Evolutionary conservation across 2,888 invertebrate species (phyloP).

Genomic region (Hetaerina titia): DNA sequence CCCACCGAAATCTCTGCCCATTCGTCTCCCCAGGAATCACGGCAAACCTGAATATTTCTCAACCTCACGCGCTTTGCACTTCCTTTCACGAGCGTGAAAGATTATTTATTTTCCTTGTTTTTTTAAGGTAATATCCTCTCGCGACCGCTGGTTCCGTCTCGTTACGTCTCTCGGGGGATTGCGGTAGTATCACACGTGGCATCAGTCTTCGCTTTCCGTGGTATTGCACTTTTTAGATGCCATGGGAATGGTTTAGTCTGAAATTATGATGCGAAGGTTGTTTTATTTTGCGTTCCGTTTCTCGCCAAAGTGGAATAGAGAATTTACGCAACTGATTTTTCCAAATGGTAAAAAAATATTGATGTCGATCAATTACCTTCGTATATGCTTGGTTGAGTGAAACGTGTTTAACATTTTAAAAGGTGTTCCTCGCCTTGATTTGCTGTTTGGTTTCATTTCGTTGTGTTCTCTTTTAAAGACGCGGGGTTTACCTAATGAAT

Average conservation of each 20-base stretch:
- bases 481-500: too few species aligned
- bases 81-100: background rate
- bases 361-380: background rate
- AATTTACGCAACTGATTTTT: background rate
- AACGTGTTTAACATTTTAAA: background rate
- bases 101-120: background rate
- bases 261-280: too few species aligned
- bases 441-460: background rate
- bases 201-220: background rate
- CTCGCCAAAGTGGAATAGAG: too few species aligned
- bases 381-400: background rate
- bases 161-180: background rate
- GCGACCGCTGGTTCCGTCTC: background rate
- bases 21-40: constrained; percentile 47
- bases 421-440: background rate
- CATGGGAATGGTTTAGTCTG: too few species aligned
- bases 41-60: background rate
- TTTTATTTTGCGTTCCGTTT: too few species aligned
- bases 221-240: background rate
- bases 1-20: constrained; percentile 18
- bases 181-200: background rate
- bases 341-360: background rate
- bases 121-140: background rate
- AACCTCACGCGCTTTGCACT: background rate
- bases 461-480: background rate